Evolutionary conservation across 2,888 invertebrate species (phyloP).

Genomic region (Graphium colonna): DNA sequence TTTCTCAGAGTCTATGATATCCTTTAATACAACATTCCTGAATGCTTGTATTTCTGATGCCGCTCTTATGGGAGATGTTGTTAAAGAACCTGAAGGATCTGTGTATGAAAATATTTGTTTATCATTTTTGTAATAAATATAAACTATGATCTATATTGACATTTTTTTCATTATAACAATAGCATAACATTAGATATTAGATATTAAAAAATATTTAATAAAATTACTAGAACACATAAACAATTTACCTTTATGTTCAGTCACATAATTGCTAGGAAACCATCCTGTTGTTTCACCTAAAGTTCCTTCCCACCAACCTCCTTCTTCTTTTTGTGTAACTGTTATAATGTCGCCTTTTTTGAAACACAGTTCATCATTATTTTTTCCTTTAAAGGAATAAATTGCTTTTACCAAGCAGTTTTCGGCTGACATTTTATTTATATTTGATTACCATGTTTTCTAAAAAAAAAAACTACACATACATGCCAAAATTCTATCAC

Average conservation of each 20-base stretch:
- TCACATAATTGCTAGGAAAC: constrained; percentile 99
- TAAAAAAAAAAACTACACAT: constrained; percentile 23
- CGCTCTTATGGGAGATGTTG: constrained; percentile 82
- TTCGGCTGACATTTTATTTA: constrained; percentile 77
- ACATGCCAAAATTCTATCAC: not conserved
- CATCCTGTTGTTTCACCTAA: constrained; percentile 96
- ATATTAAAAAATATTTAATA: not conserved
- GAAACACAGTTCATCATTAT: constrained; percentile 98
- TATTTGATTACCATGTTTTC: constrained; percentile 55
- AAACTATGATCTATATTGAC: no score
- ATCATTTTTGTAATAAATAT: not conserved
- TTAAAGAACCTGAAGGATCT: constrained; percentile 79
- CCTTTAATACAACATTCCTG: constrained; percentile 91
- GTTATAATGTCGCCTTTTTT: constrained; percentile 97
- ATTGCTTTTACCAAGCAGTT: constrained; percentile 91
- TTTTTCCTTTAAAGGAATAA: constrained; percentile 96
- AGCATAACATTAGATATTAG: not conserved
- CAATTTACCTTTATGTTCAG: constrained; percentile 86
- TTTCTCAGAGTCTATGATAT: constrained; percentile 95
- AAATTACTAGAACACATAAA: not conserved
- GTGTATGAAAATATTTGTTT: constrained; percentile 19
- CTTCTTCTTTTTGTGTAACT: constrained; percentile 96
- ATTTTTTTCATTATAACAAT: no score
- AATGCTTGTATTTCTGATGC: constrained; percentile 88
- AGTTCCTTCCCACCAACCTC: constrained; percentile 99